These are phyloP conservation scores for Nibea coibor DNA, from an alignment of 2,113 vertebrate species.

Conservation along the genomic window DNA sequence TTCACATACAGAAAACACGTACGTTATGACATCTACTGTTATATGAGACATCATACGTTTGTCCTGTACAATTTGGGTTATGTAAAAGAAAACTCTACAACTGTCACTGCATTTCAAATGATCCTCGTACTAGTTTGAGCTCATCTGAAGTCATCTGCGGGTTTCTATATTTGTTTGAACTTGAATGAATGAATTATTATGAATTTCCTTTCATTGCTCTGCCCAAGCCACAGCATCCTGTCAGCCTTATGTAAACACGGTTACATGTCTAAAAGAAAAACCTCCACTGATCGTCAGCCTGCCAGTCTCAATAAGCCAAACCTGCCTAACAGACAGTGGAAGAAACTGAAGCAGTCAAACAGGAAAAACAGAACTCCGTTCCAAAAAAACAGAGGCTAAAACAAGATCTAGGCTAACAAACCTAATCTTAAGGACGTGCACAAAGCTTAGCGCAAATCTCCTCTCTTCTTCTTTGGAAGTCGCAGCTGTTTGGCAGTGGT, in stretches of 20 bases:
- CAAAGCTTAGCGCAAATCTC: slow-evolving; percentile 1
- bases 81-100: neutral
- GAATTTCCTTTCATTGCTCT: neutral
- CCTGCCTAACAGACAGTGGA: neutral
- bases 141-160: neutral
- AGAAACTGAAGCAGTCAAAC: slow-evolving; percentile 17
- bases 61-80: neutral
- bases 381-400: slow-evolving; percentile 27
- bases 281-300: slow-evolving; percentile 15
- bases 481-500: neutral
- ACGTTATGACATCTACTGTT: neutral
- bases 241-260: slow-evolving; percentile 3
- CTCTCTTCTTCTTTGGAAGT: neutral
- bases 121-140: neutral
- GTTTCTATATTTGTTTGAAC: slow-evolving; percentile 22
- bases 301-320: slow-evolving; percentile 9
- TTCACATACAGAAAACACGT: neutral
- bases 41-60: neutral
- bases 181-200: neutral
- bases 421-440: neutral
- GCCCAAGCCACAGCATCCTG: slow-evolving; percentile 3
- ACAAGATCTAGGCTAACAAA: neutral
- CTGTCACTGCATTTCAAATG: neutral
- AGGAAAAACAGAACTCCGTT: slow-evolving; percentile 28
- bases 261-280: neutral